Evolutionary conservation across 2,888 invertebrate species (phyloP), one percentile per base, ranked within the genome.

Genomic region (Lithophane socia): DNA sequence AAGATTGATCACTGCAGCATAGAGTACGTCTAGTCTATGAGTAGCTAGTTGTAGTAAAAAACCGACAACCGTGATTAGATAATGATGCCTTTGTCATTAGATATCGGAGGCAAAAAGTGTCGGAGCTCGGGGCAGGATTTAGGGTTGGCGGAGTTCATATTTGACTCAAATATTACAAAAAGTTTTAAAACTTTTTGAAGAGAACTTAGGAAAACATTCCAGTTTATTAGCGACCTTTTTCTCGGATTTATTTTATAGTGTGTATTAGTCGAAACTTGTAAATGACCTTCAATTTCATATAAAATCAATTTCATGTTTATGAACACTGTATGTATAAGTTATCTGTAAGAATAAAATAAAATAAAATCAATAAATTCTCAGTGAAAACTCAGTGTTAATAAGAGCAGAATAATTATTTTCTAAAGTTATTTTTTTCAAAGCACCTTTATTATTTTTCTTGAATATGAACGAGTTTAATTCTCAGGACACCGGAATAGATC

Each of bases 31-130:
- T 77, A 73, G 77, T 70, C 76, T 87, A 84, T 80, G 82, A 73
- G 83, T 88, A 87, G 86, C 87, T 82, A 83, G 87, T 84, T 77
- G 83, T 84, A 78, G 85, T 86, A 88, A 94, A 94, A 94, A 93
- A 92, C 90, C 84, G 92, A 91, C 91, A 90, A 91, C 86, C 83
- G 85, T 93, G 94, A 95, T 95, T 94, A 93, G 94, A 94, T 95
- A 95, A 95, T 95, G 92, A 94, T 89, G 91, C 92, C 92, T 94
- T 95, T 95, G 95, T 95, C 94, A 93, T 94, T 94, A 94, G 92
- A 93, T 92, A 93, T 92, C 84, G 90, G 90, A 92, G 91, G 94
- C 91, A 94, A 95, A 94, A 95, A 94, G 91, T 93, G 92, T 90
- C 79, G 89, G 90, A 78, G 84, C 84, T 78, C 77, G 77, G 76